Percentiles rank a stretch among this genome's conserved stretches.
Conservation (phyloP, 2,113 vertebrate genomes). For the Nesospiza acunhae region DNA sequence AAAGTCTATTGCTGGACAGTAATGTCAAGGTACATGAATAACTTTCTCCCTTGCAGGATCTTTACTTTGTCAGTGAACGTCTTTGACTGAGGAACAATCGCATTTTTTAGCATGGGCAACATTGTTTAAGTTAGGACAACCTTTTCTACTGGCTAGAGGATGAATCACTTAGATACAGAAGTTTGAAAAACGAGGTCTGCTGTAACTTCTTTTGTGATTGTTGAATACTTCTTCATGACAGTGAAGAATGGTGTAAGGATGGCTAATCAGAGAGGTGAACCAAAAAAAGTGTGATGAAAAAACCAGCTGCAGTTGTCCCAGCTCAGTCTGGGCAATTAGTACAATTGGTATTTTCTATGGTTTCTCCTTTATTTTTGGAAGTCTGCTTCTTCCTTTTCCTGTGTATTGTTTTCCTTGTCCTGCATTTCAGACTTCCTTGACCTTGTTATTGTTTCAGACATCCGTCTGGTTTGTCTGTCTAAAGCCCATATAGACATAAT, state of each 20-base stretch:
- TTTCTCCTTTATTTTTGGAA: constrained; percentile 15
- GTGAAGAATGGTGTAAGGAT: not conserved
- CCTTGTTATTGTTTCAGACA: not conserved
- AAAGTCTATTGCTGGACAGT: not conserved
- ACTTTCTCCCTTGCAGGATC: not conserved
- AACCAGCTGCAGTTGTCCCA: not conserved
- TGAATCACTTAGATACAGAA: not conserved
- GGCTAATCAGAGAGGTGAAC: not conserved
- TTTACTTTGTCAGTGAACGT: not conserved
- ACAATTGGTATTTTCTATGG: not conserved
- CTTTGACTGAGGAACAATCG: not conserved
- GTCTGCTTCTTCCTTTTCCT: not conserved
- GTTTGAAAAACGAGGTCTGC: not conserved
- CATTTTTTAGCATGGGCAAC: not conserved
- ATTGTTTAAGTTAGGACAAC: not conserved
- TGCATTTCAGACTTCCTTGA: not conserved
- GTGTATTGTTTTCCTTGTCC: not conserved
- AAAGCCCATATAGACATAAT: not conserved
- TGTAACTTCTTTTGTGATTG: not conserved
- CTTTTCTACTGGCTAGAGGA: not conserved
- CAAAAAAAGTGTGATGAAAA: not conserved
- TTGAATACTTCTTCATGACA: not conserved
- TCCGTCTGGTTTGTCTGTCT: rapidly evolving
- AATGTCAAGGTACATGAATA: not conserved
- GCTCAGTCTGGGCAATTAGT: not conserved